Evolutionary conservation across 2,113 vertebrate species (phyloP).

Genomic region (Orcinus orca): DNA sequence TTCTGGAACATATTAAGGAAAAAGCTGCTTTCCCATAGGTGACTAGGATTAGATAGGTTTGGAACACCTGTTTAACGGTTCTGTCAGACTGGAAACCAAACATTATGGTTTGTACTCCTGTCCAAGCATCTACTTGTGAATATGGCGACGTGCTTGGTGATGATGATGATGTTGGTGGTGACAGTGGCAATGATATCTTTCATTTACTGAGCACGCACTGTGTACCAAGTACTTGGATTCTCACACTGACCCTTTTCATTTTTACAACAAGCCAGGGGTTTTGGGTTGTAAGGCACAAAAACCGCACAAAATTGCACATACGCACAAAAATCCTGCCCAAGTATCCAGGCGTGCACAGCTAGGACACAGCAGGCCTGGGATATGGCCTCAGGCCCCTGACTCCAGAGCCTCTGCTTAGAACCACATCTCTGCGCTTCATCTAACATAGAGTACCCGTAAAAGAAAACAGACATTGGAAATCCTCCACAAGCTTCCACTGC

Average conservation of each 20-base stretch:
- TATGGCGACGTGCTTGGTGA: rapidly evolving
- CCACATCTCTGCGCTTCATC: neutral
- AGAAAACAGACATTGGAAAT: neutral
- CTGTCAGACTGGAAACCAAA: neutral
- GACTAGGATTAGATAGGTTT: neutral
- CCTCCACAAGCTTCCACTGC: too few relatives aligned
- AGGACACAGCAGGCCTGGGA: neutral
- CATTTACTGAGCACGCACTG: neutral
- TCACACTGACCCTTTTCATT: neutral
- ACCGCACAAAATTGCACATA: neutral
- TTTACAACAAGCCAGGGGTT: neutral
- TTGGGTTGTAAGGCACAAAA: neutral
- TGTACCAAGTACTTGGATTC: neutral
- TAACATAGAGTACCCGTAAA: neutral
- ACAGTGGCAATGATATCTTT: neutral
- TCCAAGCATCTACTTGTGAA: neutral
- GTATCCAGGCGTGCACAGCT: neutral
- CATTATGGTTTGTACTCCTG: neutral
- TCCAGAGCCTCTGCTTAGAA: neutral
- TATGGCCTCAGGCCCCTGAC: neutral
- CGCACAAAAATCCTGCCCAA: neutral
- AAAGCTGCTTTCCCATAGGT: neutral
- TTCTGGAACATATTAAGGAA: neutral
- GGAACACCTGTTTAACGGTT: neutral
- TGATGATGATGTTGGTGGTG: neutral